A percentile compares a stretch with the other conserved stretches of the same genome.
These are phyloP conservation scores for Etia nguti DNA, from an alignment of 2,113 vertebrate species.

Conservation along the genomic window DNA sequence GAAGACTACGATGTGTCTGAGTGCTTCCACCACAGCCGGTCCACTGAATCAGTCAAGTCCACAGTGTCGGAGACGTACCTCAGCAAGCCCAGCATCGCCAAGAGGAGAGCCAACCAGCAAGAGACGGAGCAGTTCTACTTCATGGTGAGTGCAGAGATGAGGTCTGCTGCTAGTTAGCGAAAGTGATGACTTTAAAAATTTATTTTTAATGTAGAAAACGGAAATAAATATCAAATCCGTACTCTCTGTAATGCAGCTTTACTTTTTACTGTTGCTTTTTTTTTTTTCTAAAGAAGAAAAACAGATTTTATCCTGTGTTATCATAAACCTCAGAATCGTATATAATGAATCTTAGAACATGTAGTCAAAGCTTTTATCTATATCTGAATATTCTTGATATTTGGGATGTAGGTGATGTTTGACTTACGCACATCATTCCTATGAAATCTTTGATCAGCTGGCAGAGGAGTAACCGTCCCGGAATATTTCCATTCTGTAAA, in stretches of 20 bases:
- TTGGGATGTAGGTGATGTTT: neutral
- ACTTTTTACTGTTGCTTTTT: neutral
- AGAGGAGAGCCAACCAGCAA: slow-evolving; percentile 95
- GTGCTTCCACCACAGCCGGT: slow-evolving; percentile 97
- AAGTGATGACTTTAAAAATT: neutral
- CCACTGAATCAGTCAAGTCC: slow-evolving; percentile 95
- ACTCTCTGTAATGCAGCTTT: neutral
- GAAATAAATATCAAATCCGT: neutral
- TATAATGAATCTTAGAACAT: neutral
- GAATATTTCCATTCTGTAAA: neutral
- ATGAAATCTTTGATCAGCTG: neutral
- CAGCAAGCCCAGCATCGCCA: slow-evolving; percentile 97
- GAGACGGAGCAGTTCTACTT: slow-evolving; percentile 99
- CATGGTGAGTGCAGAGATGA: slow-evolving; percentile 75
- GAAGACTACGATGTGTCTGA: slow-evolving; percentile 98
- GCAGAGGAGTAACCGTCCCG: neutral
- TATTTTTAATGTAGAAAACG: neutral
- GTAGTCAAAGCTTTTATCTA: neutral
- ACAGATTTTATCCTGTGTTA: neutral
- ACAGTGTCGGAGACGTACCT: slow-evolving; percentile 95
- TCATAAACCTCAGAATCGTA: neutral
- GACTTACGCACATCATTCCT: neutral
- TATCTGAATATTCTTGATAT: neutral
- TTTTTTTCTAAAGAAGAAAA: neutral
- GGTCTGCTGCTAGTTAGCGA: rapidly evolving